A percentile compares a stretch with the other conserved stretches of the same genome.
phyloP scores from a whole-genome alignment of 2,113 vertebrate species.

The Sarotherodon lohbergeri region DNA sequence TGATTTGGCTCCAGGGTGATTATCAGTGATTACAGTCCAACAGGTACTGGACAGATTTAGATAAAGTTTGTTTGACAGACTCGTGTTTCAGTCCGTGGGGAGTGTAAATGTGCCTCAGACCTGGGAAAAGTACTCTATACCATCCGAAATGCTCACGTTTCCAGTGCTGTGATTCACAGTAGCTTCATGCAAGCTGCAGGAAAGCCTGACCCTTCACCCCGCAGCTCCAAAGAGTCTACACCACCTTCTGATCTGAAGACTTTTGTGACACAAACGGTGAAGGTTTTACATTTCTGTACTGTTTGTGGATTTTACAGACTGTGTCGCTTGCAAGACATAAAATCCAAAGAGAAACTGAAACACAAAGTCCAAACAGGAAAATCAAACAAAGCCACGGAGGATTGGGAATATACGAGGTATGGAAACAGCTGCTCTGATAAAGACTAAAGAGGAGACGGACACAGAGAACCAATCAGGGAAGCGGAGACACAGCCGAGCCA shows the following conservation, averaged over 20 bases:
- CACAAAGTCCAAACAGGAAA: background rate
- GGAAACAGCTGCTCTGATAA: background rate
- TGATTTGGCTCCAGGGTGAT: background rate
- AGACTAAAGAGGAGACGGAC: background rate
- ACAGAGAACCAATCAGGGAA: no score
- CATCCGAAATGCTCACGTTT: background rate
- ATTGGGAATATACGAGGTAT: background rate
- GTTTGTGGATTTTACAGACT: background rate
- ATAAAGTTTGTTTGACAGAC: background rate
- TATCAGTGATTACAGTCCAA: background rate
- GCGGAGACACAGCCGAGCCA: no score
- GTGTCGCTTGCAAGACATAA: accelerated
- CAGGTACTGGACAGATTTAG: background rate
- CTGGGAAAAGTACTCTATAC: background rate
- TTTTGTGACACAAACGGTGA: background rate
- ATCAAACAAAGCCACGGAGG: background rate
- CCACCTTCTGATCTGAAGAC: accelerated
- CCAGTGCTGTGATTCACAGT: background rate
- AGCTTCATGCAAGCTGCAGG: background rate
- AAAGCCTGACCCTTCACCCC: background rate
- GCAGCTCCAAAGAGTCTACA: background rate
- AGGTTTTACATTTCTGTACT: background rate
- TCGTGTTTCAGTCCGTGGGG: background rate
- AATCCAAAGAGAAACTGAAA: background rate
- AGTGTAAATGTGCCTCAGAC: background rate